Evolutionary conservation across 2,113 vertebrate genomes (phyloP), one percentile per base, ranked within the genome.

Genomic region (Rutilus rutilus): DNA sequence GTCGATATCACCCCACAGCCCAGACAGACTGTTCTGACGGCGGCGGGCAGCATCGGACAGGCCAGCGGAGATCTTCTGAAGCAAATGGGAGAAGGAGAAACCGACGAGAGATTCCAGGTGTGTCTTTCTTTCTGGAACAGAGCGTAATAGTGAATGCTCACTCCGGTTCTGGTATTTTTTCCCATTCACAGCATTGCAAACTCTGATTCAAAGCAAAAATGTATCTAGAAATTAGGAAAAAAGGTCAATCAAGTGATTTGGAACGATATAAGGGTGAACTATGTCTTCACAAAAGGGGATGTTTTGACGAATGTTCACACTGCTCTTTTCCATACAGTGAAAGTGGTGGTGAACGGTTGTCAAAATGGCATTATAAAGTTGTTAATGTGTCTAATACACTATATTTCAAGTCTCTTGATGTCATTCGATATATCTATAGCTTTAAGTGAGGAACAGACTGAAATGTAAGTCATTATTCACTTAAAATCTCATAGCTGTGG

Each of bases 21-120:
- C 84, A 96, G 98, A 77, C 98, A 99, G 95, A 99, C 97, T 0
- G 97, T 99, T 88, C 88, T 99, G 93, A 99, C 97, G 0, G 98
- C 98, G 65, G 98, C 98, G 77, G 98, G 98, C 86, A 99, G 97
- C 91, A 98, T 99, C 33, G 98, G 98, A 6, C 98, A 99, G 91
- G 98, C 98, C 87, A 99, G 98, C 0, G 98, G 98, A 74, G 98
- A 99, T 88, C 95, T 99, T 5, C 95, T 99, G 82, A 95, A 97
- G 64, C 97, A 99, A 88, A 99, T 99, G n/a, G 98, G 98, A 87
- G 98, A 99, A 93, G 97, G 96, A 52, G 98, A 99, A 93, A 97
- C 97, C 0, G 98, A 99, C 82, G 97, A 99, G 90, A 95, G 98
- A 84, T 99, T 99, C 93, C 98, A 99, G 95, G 98, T 99, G 86